Conservation (phyloP, 2,797 vertebrate genomes). For the Halcyon chelicuti region DNA sequence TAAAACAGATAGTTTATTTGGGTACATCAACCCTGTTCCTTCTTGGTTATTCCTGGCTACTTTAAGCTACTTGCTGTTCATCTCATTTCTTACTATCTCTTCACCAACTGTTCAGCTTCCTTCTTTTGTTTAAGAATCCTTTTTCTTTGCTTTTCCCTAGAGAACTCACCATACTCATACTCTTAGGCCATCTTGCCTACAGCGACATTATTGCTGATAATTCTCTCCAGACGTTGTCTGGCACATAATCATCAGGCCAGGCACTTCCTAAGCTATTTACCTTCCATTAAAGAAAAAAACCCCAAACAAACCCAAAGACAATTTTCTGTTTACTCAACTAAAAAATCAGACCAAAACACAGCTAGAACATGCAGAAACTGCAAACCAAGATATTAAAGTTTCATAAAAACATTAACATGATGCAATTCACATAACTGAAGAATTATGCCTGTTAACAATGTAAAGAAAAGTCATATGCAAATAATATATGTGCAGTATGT, state of each 20-base stretch:
- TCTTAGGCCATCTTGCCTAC: neutral
- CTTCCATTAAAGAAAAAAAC: neutral
- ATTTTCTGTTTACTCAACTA: neutral
- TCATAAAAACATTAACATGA: neutral
- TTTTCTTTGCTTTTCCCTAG: neutral
- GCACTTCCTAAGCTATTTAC: neutral
- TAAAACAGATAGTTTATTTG: neutral
- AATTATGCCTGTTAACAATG: neutral
- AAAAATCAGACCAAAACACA: neutral
- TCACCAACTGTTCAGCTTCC: neutral
- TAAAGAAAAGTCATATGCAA: neutral
- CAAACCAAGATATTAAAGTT: neutral
- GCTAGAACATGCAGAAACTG: neutral
- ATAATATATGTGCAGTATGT: neutral
- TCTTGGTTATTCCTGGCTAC: neutral
- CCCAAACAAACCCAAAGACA: neutral
- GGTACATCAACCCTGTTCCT: neutral
- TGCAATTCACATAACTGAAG: neutral
- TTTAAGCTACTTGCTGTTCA: neutral
- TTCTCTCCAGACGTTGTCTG: constrained; percentile 14
- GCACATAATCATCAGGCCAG: neutral
- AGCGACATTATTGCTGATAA: neutral
- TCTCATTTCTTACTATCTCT: neutral
- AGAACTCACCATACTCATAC: neutral
- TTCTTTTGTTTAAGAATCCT: neutral